A percentile compares a stretch with the other conserved stretches of the same genome.
Evolutionary conservation across 1,140 invertebrate genomes (phyloP).

Genomic region (Araneus ventricosus): DNA sequence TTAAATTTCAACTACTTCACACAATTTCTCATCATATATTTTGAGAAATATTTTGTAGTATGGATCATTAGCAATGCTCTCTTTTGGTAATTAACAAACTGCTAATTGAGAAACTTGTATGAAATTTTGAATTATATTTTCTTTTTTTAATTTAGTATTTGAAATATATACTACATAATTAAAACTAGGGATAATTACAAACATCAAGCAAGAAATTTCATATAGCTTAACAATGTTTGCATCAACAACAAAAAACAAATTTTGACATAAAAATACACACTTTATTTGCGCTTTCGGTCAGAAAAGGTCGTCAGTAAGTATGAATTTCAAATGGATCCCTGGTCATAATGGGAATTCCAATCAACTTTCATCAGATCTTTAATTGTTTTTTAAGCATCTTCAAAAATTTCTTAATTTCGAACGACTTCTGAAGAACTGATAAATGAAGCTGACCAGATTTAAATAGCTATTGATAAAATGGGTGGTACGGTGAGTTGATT

Average conservation of each 20-base stretch:
- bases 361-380: neutral
- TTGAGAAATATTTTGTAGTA: too few relatives aligned
- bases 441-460: too few relatives aligned
- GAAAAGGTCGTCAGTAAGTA: conserved; percentile 29
- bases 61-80: too few relatives aligned
- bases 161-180: neutral
- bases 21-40: too few relatives aligned
- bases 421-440: neutral
- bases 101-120: neutral
- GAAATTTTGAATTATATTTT: neutral
- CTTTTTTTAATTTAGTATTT: neutral
- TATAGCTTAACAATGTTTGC: neutral
- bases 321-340: neutral
- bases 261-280: conserved; percentile 37
- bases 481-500: conserved; percentile 19
- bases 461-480: conserved; percentile 31
- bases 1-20: too few relatives aligned
- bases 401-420: neutral
- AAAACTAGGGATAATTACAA: neutral
- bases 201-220: neutral
- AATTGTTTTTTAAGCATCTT: neutral
- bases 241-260: neutral
- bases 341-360: neutral
- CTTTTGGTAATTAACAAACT: neutral
- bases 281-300: conserved; percentile 50